Base-by-base conservation (phyloP, 1,140 invertebrate genomes). In the Myzus persicae region DNA sequence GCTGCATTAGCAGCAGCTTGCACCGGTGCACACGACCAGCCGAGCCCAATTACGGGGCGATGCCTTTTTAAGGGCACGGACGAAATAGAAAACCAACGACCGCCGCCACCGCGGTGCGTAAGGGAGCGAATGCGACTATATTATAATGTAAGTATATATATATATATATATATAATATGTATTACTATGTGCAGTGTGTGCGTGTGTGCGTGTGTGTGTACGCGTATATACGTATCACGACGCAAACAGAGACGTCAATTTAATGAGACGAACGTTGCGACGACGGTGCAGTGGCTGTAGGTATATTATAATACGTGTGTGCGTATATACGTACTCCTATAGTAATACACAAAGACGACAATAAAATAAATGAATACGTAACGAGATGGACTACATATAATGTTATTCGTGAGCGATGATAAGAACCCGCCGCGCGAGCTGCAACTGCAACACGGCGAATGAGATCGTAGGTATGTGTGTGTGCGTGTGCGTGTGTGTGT, bases 311-410 rank as follows among this genome's bases (percentile, higher is more conserved):
- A 3, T 24, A 24, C 7, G 48, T 51, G 48, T 51, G 20, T 6
- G 14, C 31, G 31, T 82, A 81, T 38, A 82, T 24, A 38, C 14
- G 36, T 81, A 82, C 76, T 24, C 38, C n/a, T 82, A 38, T 82
- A 82, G 18, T 82, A 82, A 38, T 82, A 24, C 24, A 87, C 87
- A 36, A 51, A 40, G 38, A 92, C 91, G 81, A 85, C 46, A 85
- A 93, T 93, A 85, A 93, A 93, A 93, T 93, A 85, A 93, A 93
- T 84, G 91, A 93, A 93, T 93, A 93, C 46, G 38, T 93, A 85
- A 93, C 81, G 81, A 85, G 46, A 46, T 46, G 44, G 20, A 8
- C 24, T 14, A 20, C 26, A 54, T 89, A n/a, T 36, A 38, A 54
- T 54, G 51, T 54, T 46, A 46, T 85, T 84, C 81, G 91, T 92